Evolutionary conservation across 2,113 vertebrate genomes (phyloP), one percentile per base, ranked within the genome.

Genomic region (Neofelis nebulosa): DNA sequence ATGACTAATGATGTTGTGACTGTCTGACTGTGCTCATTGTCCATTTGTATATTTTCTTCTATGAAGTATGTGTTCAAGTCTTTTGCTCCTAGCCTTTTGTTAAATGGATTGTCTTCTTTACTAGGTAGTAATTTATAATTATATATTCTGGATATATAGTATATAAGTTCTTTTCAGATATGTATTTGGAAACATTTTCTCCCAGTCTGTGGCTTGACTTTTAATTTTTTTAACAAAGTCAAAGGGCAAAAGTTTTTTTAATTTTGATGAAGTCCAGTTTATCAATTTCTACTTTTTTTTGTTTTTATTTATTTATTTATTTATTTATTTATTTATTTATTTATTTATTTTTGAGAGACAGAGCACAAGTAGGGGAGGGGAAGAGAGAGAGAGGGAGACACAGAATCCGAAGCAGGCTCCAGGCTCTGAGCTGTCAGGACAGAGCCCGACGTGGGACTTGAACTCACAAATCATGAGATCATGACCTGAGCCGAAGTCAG

Each of bases 161-260:
- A 61, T 61, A 61, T 33, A 79, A 65, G 48, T 71, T 12, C 9
- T 74, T 89, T 80, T 95, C 14, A 95, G 13, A 38, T 74, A 69
- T 4, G 15, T 65, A 55, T 69, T 87, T 93, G 6, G 8, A 74
- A 88, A 63, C 12, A 45, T 91, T 84, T 93, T 55, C 25, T 78
- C 38, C 61, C 4, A 69, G 15, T 31, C 36, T 86, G 25, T 85
- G 27, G 36, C 38, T 86, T 94, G 50, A 95, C 50, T 86, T 92
- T 83, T 73, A 61, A 55, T 87, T 74, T 84, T 94, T 33, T 85
- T 91, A 87, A 91, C 2, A 80, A 89, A 95, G 12, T 73, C 52
- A 57, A 57, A 79, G 5, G 29, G 19, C 7, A 68, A 74, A 89
- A 11, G 7, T 25, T 80, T 92, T 92, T 86, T 81, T 19, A 48